Evolutionary conservation across 2,888 invertebrate genomes (phyloP).

Genomic region (Phragmatobia fuliginosa): DNA sequence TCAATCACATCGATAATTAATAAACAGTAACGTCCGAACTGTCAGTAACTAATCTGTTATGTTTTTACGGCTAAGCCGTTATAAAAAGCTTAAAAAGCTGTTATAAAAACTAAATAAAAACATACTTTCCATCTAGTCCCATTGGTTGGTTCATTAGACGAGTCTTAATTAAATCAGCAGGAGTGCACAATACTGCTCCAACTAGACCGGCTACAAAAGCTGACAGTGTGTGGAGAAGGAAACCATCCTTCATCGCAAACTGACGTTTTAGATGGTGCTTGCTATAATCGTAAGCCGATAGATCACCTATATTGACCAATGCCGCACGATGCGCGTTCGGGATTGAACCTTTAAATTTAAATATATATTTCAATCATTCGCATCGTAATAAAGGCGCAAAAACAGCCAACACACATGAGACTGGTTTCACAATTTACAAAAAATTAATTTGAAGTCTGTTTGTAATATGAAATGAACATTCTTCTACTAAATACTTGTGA

Average conservation of each 20-base stretch:
- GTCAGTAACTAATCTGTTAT: no score
- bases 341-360: slow-evolving; percentile 88
- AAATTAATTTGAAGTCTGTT: no score
- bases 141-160: slow-evolving; percentile 97
- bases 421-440: no score
- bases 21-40: no score
- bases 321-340: slow-evolving; percentile 95
- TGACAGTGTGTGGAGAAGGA: slow-evolving; percentile 91
- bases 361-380: background rate
- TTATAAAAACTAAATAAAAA: slow-evolving; percentile 1
- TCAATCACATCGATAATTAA: no score
- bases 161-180: slow-evolving; percentile 97
- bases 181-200: slow-evolving; percentile 95
- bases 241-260: slow-evolving; percentile 91
- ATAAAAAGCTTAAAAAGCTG: no score
- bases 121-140: slow-evolving; percentile 90
- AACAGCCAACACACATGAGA: no score
- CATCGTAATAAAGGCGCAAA: no score
- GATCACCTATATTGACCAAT: slow-evolving; percentile 92
- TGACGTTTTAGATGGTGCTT: slow-evolving; percentile 92
- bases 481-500: no score
- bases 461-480: no score
- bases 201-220: slow-evolving; percentile 95
- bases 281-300: slow-evolving; percentile 95
- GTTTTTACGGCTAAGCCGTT: no score